phyloP scores from a whole-genome alignment of 2,888 invertebrate genomes.

The Lagria hirta region DNA sequence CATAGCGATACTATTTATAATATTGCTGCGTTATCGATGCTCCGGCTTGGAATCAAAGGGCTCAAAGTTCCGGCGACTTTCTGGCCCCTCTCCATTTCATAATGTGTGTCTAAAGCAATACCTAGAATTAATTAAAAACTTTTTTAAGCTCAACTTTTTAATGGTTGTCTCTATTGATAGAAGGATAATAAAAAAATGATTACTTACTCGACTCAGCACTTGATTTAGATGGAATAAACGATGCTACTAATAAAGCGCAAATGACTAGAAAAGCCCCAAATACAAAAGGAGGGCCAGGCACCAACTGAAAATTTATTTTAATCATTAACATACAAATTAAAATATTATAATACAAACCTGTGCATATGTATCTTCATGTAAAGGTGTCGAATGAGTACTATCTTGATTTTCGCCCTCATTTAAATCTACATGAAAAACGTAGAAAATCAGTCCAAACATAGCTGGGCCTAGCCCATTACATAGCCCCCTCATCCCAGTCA shows the following conservation, averaged over 20 bases:
- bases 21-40: slow-evolving; percentile 49
- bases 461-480: slow-evolving; percentile 99
- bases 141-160: neutral
- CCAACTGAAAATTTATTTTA: slow-evolving; percentile 59
- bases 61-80: slow-evolving; percentile 76
- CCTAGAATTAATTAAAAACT: slow-evolving; percentile 53
- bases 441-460: slow-evolving; percentile 97
- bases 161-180: neutral
- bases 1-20: slow-evolving; percentile 39
- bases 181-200: neutral
- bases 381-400: slow-evolving; percentile 55
- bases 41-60: slow-evolving; percentile 66
- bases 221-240: slow-evolving; percentile 68
- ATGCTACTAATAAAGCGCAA: slow-evolving; percentile 89
- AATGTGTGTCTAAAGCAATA: slow-evolving; percentile 74
- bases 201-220: slow-evolving; percentile 65
- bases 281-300: slow-evolving; percentile 98
- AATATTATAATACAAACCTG: slow-evolving; percentile 48
- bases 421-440: slow-evolving; percentile 96
- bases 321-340: slow-evolving; percentile 6
- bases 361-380: slow-evolving; percentile 57
- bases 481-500: slow-evolving; percentile 96
- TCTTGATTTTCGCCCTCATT: slow-evolving; percentile 65
- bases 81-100: slow-evolving; percentile 78
- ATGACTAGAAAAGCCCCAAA: slow-evolving; percentile 96